Percentiles rank a stretch among this genome's conserved stretches.
These are phyloP conservation scores for Rapana venosa DNA, from an alignment of 2,888 invertebrate species.

Conservation along the genomic window DNA sequence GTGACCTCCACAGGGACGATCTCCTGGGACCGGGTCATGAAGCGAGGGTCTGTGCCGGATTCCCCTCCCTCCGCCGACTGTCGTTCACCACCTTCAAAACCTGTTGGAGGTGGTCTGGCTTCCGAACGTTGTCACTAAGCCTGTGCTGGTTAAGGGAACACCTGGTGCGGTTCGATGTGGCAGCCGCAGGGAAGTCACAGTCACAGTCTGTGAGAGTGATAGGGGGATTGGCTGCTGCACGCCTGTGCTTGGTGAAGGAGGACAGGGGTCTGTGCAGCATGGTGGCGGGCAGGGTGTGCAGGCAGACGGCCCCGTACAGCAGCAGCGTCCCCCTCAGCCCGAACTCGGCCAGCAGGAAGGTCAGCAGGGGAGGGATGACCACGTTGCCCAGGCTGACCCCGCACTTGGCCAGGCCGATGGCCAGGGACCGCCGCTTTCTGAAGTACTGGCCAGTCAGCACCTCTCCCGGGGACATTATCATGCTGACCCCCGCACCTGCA, in stretches of 20 bases:
- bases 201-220: not conserved
- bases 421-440: slow-evolving; percentile 41
- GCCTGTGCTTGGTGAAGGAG: not conserved
- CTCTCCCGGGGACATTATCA: slow-evolving; percentile 29
- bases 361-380: slow-evolving; percentile 23
- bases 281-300: slow-evolving; percentile 29
- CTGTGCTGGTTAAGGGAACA: not conserved
- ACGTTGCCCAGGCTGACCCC: slow-evolving; percentile 43
- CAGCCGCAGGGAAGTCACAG: no score
- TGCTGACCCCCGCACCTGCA: slow-evolving; percentile 13
- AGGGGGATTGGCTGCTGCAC: no score
- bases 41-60: not conserved
- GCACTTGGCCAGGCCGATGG: slow-evolving; percentile 38
- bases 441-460: slow-evolving; percentile 43
- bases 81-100: not conserved
- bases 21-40: not conserved
- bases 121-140: not conserved
- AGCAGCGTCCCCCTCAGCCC: slow-evolving; percentile 37
- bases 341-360: slow-evolving; percentile 20
- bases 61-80: not conserved
- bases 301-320: slow-evolving; percentile 21
- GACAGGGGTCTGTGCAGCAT: slow-evolving; percentile 21
- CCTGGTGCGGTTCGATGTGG: no score
- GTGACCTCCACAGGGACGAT: not conserved
- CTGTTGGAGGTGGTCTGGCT: not conserved